phyloP scores from a whole-genome alignment of 2,797 vertebrate genomes.

The Botia almorhae region DNA sequence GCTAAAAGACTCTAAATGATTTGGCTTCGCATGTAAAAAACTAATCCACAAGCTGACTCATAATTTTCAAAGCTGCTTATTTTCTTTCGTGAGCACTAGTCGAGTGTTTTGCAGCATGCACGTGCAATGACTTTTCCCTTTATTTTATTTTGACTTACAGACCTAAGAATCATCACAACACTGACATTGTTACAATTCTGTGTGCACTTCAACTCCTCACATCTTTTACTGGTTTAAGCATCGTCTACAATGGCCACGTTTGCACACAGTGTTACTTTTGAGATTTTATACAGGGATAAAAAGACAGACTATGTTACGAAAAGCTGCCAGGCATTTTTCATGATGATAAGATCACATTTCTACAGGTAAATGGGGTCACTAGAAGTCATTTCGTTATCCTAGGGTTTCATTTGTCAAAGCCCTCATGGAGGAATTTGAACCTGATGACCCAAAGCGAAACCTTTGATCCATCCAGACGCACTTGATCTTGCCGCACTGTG shows the following conservation, averaged over 20 bases:
- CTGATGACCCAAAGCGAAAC: slow-evolving; percentile 31
- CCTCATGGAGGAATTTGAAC: slow-evolving; percentile 51
- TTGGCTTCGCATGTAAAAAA: slow-evolving; percentile 1
- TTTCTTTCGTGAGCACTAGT: neutral
- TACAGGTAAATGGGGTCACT: slow-evolving; percentile 20
- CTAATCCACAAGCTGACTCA: slow-evolving; percentile 25
- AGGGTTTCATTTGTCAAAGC: slow-evolving; percentile 37
- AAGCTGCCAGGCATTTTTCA: slow-evolving; percentile 7
- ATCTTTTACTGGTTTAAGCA: neutral
- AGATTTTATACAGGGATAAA: neutral
- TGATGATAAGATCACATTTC: slow-evolving; percentile 34
- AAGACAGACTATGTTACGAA: neutral
- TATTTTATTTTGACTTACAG: neutral
- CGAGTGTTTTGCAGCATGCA: slow-evolving; percentile 15
- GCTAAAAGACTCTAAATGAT: neutral
- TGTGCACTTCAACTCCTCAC: neutral
- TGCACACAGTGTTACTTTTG: neutral
- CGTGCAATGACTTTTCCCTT: neutral
- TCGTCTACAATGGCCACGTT: neutral
- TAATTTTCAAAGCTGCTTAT: neutral
- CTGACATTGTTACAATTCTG: neutral
- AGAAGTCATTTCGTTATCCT: slow-evolving; percentile 18
- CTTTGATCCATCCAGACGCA: slow-evolving; percentile 43
- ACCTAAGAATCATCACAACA: neutral
- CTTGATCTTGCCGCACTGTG: slow-evolving; percentile 20